Evolutionary conservation across 2,113 vertebrate genomes (phyloP), one percentile per base, ranked within the genome.

Genomic region (Psammodynastes pulverulentus): DNA sequence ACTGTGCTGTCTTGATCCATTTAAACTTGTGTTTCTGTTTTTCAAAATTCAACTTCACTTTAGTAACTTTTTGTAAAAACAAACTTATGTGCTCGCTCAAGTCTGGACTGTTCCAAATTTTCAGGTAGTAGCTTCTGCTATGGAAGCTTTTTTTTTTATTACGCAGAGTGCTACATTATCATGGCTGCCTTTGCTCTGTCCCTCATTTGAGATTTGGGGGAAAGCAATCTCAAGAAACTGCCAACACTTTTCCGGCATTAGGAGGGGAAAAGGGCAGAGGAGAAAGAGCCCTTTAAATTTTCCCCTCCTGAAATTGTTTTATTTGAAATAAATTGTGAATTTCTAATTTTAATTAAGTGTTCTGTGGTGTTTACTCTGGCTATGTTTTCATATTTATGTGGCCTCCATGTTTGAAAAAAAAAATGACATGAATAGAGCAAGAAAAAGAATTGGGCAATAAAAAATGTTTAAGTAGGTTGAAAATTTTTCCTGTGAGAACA

Each of bases 311-410:
- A 95, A 97, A 92, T 93, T 95, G 94, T 96, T 97, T 97, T 96
- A 96, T 97, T 97, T 91, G 96, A 96, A 98, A 97, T 97, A 98
- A 98, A 97, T 91, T 90, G 95, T 96, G 96, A 97, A 93, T 97
- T 98, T 97, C 95, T 97, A 95, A 96, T 96, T 95, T 93, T 86
- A 94, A 95, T 95, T 21, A 34, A 54, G 91, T 94, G 88, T 87
- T 1, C 90, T 86, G 93, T 96, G 24, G 95, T 95, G 91, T 8
- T 96, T 58, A 53, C 52, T 52, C 2, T 24, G 17, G 72, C 17
- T 79, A 67, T 67, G 34, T 79, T 39, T 87, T 54, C 39, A 34
- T 51, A 43, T 26, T 26, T 54, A 13, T 85, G 21, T 29, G 19
- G 19, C 17, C 45, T 89, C n/a, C 84, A 51, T 49, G 12, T 29